A percentile compares a stretch with the other conserved stretches of the same genome.
Evolutionary conservation across 2,888 invertebrate species (phyloP).

Genomic region (Saturnia japonica): DNA sequence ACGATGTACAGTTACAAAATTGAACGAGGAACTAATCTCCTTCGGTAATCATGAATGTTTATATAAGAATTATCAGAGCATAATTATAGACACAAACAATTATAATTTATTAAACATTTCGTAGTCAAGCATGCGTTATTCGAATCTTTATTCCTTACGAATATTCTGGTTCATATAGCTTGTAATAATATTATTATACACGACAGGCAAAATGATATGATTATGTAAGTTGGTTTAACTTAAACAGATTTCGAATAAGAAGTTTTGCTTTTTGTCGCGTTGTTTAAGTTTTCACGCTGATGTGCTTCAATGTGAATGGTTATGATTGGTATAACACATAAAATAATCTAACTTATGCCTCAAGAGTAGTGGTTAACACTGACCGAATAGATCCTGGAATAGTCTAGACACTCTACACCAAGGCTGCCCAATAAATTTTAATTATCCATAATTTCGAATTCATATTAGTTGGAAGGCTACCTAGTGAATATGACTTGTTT

Average conservation of each 20-base stretch:
- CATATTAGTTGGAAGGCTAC: too few relatives aligned
- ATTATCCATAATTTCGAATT: too few relatives aligned
- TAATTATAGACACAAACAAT: background rate
- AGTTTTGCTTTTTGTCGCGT: background rate
- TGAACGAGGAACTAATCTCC: conserved; percentile 18
- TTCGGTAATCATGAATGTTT: conserved; percentile 12
- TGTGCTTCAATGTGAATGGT: background rate
- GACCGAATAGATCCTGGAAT: background rate
- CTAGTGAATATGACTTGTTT: too few relatives aligned
- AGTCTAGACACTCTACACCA: too few relatives aligned
- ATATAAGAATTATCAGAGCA: background rate
- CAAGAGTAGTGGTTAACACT: background rate
- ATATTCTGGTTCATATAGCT: background rate
- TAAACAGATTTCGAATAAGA: background rate
- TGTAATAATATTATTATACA: background rate
- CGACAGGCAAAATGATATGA: background rate
- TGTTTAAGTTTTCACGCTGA: background rate
- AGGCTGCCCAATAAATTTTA: too few relatives aligned
- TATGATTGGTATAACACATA: background rate
- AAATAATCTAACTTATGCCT: background rate
- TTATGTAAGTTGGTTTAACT: background rate
- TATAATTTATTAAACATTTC: background rate
- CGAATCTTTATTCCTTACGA: background rate
- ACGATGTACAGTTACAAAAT: conserved; percentile 1
- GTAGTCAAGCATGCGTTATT: background rate